Evolutionary conservation across 2,113 vertebrate species (phyloP).

Genomic region (Sapayoa aenigma): DNA sequence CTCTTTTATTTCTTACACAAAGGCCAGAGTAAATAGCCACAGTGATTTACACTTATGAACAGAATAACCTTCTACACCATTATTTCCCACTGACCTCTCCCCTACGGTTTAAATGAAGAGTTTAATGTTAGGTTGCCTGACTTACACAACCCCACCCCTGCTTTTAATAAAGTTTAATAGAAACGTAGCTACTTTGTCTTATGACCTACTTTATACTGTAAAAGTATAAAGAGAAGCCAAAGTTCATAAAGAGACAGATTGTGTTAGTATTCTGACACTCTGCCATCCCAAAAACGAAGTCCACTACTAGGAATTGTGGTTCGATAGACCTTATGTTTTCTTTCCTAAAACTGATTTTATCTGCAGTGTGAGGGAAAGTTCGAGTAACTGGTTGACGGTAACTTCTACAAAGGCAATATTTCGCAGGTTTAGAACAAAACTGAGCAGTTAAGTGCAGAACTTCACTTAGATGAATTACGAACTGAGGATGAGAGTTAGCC

Average conservation of each 20-base stretch:
- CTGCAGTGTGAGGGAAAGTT: background rate
- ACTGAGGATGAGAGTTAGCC: background rate
- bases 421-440: background rate
- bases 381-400: background rate
- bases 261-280: background rate
- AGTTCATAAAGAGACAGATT: background rate
- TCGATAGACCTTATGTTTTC: background rate
- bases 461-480: background rate
- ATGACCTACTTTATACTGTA: background rate
- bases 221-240: too few relatives aligned
- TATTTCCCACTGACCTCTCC: constrained; percentile 14
- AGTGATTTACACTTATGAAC: background rate
- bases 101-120: constrained; percentile 13
- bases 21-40: background rate
- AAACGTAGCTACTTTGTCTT: background rate
- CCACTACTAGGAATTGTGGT: background rate
- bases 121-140: constrained; percentile 26
- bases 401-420: background rate
- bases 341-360: background rate
- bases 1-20: background rate
- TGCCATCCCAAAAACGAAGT: background rate
- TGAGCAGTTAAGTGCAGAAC: background rate
- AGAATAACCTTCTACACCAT: background rate
- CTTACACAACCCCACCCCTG: background rate
- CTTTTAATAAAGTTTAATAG: background rate